Conservation (phyloP, 2,113 vertebrate species). For the Carlito syrichta region DNA sequence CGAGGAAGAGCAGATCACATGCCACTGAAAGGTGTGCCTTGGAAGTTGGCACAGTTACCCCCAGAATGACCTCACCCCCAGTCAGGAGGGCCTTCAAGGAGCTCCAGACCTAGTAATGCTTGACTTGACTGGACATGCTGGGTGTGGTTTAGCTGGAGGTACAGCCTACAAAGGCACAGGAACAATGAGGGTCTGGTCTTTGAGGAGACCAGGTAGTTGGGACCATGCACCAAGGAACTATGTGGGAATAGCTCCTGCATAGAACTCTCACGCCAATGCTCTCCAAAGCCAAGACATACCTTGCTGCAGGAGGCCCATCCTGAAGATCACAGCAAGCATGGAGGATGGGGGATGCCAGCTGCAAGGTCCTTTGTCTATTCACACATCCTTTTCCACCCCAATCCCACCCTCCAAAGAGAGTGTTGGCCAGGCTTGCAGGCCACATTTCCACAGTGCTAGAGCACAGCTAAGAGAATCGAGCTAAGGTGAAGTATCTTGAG, state of each 20-base stretch:
- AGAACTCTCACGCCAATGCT: not conserved
- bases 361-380: not conserved
- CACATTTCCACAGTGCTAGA: not conserved
- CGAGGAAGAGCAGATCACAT: conserved; percentile 50
- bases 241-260: not conserved
- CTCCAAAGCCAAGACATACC: not conserved
- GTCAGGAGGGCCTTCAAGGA: not conserved
- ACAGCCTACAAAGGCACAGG: not conserved
- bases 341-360: not conserved
- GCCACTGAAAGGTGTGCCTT: conserved; percentile 51
- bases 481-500: not conserved
- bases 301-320: not conserved
- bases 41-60: conserved; percentile 29
- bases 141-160: not conserved
- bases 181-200: not conserved
- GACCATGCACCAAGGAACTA: not conserved
- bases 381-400: not conserved
- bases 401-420: not conserved
- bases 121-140: conserved; percentile 10
- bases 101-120: not conserved
- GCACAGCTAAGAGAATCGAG: not conserved
- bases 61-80: conserved; percentile 62
- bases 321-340: not conserved
- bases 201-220: not conserved
- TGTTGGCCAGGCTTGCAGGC: not conserved